phyloP scores from a whole-genome alignment of 2,888 invertebrate species.

The Drosophila diplacantha region DNA sequence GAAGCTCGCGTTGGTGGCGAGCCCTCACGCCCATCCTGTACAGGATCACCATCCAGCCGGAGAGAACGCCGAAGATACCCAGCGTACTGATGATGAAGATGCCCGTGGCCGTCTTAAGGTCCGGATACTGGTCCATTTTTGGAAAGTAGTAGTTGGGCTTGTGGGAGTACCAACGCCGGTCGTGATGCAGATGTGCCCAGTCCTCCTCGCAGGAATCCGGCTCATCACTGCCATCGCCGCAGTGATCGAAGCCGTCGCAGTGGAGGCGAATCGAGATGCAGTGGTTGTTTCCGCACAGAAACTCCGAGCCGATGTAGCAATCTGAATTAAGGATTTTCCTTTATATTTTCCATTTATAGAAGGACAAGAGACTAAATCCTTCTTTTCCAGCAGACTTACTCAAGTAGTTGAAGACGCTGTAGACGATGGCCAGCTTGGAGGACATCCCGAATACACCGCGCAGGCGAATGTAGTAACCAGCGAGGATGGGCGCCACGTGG shows the following conservation, averaged over 20 bases:
- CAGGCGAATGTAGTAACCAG: constrained; percentile 84
- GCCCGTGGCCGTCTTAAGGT: constrained; percentile 82
- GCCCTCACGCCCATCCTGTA: constrained; percentile 82
- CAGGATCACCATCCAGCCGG: constrained; percentile 81
- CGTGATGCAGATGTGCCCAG: constrained; percentile 79
- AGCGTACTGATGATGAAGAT: constrained; percentile 83
- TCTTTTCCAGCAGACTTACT: constrained; percentile 77
- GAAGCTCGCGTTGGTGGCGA: constrained; percentile 82
- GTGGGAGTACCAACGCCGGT: constrained; percentile 82
- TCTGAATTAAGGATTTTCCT: constrained; percentile 75
- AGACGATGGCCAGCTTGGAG: constrained; percentile 83
- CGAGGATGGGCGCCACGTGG: constrained; percentile 81
- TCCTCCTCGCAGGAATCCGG: constrained; percentile 81
- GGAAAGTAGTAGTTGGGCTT: constrained; percentile 86
- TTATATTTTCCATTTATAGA: background rate
- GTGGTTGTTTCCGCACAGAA: constrained; percentile 84
- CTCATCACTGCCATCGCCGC: constrained; percentile 86
- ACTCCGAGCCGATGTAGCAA: constrained; percentile 84
- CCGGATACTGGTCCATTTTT: constrained; percentile 82
- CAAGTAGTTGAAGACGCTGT: constrained; percentile 84
- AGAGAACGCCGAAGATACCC: constrained; percentile 82
- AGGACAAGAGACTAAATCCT: background rate
- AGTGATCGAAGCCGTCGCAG: constrained; percentile 88
- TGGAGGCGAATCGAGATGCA: constrained; percentile 83
- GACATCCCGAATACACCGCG: constrained; percentile 82